A percentile compares a stretch with the other conserved stretches of the same genome.
Conservation (phyloP, 2,113 vertebrate genomes). For the Sylvia atricapilla region DNA sequence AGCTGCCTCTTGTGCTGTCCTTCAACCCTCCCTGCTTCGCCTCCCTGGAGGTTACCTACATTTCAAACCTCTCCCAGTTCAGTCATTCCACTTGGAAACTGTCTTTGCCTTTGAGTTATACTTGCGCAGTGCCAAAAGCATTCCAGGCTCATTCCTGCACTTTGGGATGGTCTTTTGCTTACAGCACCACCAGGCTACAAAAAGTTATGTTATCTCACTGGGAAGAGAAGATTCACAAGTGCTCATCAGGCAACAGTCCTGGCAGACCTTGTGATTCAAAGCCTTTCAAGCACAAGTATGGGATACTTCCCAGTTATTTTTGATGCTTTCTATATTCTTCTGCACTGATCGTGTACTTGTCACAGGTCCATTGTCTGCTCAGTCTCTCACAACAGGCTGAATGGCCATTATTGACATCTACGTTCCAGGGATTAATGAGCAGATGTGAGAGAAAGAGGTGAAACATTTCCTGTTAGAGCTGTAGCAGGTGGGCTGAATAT, state of each 20-base stretch:
- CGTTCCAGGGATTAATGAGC: not conserved
- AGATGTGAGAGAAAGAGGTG: not conserved
- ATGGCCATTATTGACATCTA: not conserved
- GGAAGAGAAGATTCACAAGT: not conserved
- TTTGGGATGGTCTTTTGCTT: not conserved
- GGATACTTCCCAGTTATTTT: not conserved
- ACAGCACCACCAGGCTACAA: not conserved
- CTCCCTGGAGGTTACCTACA: not conserved
- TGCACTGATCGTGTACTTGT: not conserved
- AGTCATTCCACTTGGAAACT: not conserved
- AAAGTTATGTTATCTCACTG: not conserved
- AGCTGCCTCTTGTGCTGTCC: not conserved
- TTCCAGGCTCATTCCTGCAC: not conserved
- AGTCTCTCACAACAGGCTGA: not conserved
- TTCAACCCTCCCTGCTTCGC: not conserved
- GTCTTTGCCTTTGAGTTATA: not conserved
- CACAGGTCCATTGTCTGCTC: not conserved
- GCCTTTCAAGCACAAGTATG: not conserved
- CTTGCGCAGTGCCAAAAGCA: not conserved
- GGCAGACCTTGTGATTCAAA: not conserved
- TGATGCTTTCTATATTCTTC: not conserved
- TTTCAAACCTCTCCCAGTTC: not conserved
- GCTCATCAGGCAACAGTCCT: not conserved
- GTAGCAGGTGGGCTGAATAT: not conserved
- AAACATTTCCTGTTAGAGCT: not conserved